phyloP scores from a whole-genome alignment of 2,113 vertebrate genomes.

The human region DNA sequence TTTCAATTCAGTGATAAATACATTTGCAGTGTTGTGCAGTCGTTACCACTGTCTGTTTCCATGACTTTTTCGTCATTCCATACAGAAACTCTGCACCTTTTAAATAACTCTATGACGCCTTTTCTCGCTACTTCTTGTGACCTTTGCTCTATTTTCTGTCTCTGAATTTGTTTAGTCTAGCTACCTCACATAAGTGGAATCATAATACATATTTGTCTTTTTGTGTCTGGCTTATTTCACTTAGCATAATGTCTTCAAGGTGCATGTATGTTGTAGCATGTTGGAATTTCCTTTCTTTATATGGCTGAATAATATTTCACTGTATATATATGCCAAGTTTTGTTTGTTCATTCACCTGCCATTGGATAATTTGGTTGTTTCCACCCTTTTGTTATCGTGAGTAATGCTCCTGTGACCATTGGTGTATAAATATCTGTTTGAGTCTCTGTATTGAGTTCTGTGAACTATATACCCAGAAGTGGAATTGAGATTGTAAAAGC shows the following conservation, averaged over 20 bases:
- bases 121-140: not conserved
- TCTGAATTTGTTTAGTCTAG: not conserved
- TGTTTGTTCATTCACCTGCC: not conserved
- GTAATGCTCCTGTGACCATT: not conserved
- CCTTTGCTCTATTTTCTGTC: not conserved
- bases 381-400: not conserved
- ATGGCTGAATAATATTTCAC: not conserved
- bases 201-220: not conserved
- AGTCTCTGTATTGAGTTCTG: not conserved
- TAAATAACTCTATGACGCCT: not conserved
- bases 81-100: not conserved
- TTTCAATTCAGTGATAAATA: not conserved
- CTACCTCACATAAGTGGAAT: not conserved
- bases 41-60: not conserved
- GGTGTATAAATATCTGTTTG: not conserved
- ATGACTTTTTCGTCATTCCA: not conserved
- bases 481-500: not conserved
- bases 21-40: not conserved
- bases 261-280: not conserved
- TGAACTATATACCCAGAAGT: not conserved
- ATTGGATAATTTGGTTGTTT: not conserved
- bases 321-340: not conserved
- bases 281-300: not conserved
- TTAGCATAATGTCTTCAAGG: not conserved
- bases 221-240: not conserved